Percentiles rank a stretch among this genome's conserved stretches.
Evolutionary conservation across 2,113 vertebrate species (phyloP).

Genomic region (Paracanthobrama guichenoti): DNA sequence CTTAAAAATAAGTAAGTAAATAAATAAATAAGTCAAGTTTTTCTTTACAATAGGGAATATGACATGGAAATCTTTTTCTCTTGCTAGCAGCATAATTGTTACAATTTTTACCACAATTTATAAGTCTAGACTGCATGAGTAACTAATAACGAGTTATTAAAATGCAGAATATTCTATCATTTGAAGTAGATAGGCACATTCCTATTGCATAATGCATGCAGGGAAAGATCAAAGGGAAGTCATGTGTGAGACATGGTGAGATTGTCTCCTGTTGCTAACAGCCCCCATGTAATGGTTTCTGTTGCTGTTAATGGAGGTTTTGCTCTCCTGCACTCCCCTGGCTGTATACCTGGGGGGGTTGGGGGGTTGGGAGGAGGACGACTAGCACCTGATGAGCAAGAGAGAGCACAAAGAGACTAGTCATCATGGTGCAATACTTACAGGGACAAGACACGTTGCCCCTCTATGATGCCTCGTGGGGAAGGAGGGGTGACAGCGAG

Average conservation of each 20-base stretch:
- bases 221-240: conserved; percentile 40
- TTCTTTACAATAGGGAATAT: conserved; percentile 26
- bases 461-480: conserved; percentile 48
- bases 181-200: conserved; percentile 20
- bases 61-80: conserved; percentile 8
- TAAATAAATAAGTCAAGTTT: conserved; percentile 5
- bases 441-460: conserved; percentile 54
- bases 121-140: conserved; percentile 27
- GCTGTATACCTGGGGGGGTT: conserved; percentile 40
- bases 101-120: conserved; percentile 31
- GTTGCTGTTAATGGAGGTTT: conserved; percentile 46
- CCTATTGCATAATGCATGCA: conserved; percentile 35
- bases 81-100: conserved; percentile 42
- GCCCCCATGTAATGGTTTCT: conserved; percentile 38
- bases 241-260: conserved; percentile 29
- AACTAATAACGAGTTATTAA: conserved; percentile 27
- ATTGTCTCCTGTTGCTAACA: conserved; percentile 49
- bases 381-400: conserved; percentile 43
- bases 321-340: conserved; percentile 36
- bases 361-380: conserved; percentile 9
- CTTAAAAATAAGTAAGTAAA: not conserved
- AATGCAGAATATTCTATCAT: conserved; percentile 26
- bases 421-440: conserved; percentile 60
- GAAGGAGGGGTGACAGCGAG: conserved; percentile 59
- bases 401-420: conserved; percentile 48